Percentiles rank a stretch among this genome's conserved stretches.
Conservation (phyloP, 35 echinoderm and acorn worm genomes). For the Ophiothrix spiculata region DNA sequence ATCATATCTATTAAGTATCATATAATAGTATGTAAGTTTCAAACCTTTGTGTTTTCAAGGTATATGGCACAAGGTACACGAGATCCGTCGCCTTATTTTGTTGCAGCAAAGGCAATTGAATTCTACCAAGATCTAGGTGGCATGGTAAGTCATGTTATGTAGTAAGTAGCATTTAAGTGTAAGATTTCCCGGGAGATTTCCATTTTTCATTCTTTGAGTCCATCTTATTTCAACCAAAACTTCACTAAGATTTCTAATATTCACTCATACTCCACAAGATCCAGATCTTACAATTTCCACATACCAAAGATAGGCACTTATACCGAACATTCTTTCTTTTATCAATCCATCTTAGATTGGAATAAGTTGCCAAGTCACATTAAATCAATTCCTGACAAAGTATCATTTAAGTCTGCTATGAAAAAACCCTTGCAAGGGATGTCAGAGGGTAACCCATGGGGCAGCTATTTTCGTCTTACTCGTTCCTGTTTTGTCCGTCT, state of each 20-base stretch:
- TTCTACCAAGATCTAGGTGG: conserved; percentile 76
- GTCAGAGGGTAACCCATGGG: too few relatives aligned
- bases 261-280: too few relatives aligned
- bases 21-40: too few relatives aligned
- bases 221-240: background rate
- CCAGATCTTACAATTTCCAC: background rate
- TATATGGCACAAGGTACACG: conserved; percentile 39
- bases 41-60: background rate
- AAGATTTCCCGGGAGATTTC: background rate
- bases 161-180: background rate
- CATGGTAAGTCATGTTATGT: conserved; percentile 74
- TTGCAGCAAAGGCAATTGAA: conserved; percentile 42
- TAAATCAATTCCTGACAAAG: too few relatives aligned
- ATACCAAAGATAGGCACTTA: background rate
- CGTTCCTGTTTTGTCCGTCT: too few relatives aligned
- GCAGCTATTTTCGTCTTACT: too few relatives aligned
- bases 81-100: conserved; percentile 56
- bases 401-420: too few relatives aligned
- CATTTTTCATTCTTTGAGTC: background rate
- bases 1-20: too few relatives aligned
- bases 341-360: too few relatives aligned
- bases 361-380: too few relatives aligned
- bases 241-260: background rate
- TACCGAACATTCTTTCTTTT: too few relatives aligned
- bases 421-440: too few relatives aligned